Conservation (phyloP, 2,888 invertebrate species). For the Alsophila aescularia region DNA sequence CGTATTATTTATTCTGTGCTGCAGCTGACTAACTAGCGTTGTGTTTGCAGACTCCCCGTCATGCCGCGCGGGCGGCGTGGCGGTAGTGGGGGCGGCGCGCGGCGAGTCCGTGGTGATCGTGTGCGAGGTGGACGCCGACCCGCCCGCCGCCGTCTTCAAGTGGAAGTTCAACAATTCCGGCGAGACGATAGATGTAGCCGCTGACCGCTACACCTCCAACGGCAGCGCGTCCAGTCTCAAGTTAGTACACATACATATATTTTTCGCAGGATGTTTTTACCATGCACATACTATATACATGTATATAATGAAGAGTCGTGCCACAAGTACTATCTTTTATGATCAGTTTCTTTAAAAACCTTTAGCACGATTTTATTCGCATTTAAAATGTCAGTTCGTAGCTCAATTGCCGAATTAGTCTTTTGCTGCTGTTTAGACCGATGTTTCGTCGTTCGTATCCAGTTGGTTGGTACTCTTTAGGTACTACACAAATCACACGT, state of each 20-base stretch:
- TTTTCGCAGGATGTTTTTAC: too few species aligned
- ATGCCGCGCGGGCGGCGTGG: constrained; percentile 89
- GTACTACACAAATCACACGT: too few species aligned
- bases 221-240: constrained; percentile 89
- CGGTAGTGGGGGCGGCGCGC: constrained; percentile 94
- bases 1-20: neutral
- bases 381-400: too few species aligned
- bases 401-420: too few species aligned
- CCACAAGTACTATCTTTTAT: too few species aligned
- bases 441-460: too few species aligned
- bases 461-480: too few species aligned
- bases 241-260: constrained; percentile 53
- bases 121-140: constrained; percentile 96
- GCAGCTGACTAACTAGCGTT: neutral
- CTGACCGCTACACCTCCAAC: constrained; percentile 91
- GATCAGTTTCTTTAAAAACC: too few species aligned
- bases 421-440: too few species aligned
- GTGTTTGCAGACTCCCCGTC: constrained; percentile 89
- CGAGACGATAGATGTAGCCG: constrained; percentile 92
- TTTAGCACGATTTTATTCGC: too few species aligned
- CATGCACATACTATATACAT: too few species aligned
- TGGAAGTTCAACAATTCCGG: constrained; percentile 98
- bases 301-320: too few species aligned
- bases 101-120: constrained; percentile 94
- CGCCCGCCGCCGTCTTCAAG: constrained; percentile 94